phyloP scores from a whole-genome alignment of 2,113 vertebrate genomes.

The Trogon surrucura region DNA sequence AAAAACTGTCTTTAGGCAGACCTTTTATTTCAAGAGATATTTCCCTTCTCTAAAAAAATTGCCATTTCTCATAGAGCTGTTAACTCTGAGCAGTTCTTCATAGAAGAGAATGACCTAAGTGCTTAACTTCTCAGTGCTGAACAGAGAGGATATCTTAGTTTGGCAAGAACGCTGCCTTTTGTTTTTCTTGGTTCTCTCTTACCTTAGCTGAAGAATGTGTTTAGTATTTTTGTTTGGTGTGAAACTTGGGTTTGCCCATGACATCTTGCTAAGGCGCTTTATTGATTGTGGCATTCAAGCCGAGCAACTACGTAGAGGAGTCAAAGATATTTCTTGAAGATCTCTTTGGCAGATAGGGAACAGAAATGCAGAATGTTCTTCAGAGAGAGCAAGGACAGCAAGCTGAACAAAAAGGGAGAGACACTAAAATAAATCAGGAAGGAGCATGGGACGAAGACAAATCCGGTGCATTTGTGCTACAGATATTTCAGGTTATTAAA shows the following conservation, averaged over 20 bases:
- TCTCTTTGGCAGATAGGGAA: not conserved
- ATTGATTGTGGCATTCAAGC: not conserved
- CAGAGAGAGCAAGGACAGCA: not conserved
- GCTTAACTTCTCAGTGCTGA: not conserved
- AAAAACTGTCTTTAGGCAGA: not conserved
- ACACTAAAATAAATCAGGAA: not conserved
- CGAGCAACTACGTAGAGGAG: not conserved
- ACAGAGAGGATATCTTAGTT: not conserved
- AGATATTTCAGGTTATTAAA: slow-evolving; percentile 2
- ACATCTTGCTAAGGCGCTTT: not conserved
- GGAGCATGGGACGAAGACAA: not conserved
- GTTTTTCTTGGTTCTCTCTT: not conserved
- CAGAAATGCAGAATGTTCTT: not conserved
- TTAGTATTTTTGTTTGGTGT: not conserved
- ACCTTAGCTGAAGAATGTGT: not conserved
- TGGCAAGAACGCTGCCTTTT: not conserved
- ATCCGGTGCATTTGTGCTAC: not conserved
- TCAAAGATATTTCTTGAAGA: not conserved
- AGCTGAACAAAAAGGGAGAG: not conserved
- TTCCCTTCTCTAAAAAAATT: not conserved
- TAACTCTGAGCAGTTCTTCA: not conserved
- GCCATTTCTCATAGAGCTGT: not conserved
- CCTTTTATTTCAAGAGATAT: not conserved
- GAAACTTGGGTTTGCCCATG: not conserved
- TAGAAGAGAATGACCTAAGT: not conserved